Evolutionary conservation across 2,888 invertebrate genomes (phyloP).

Genomic region (Polydrusus tereticollis): DNA sequence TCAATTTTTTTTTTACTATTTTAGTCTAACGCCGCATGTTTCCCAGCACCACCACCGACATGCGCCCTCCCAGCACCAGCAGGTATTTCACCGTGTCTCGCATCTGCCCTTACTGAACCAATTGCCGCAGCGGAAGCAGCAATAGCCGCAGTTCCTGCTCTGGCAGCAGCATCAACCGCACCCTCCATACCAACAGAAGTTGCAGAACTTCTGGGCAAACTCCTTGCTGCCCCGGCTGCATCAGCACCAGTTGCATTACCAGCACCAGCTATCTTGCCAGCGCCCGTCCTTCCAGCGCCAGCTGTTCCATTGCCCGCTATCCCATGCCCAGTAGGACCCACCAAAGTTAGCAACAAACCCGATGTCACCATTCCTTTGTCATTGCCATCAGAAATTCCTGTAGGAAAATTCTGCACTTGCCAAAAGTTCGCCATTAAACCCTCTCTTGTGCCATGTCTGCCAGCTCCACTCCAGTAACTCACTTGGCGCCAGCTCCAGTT

Average conservation of each 20-base stretch:
- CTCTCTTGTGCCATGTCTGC: constrained; percentile 28
- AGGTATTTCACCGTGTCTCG: neutral
- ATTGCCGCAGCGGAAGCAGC: neutral
- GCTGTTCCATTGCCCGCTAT: constrained; percentile 1
- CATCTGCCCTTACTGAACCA: neutral
- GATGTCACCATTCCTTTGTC: constrained; percentile 32
- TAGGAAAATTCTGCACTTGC: constrained; percentile 42
- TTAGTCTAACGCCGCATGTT: neutral
- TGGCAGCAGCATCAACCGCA: neutral
- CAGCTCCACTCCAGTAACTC: neutral
- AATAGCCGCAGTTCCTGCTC: neutral
- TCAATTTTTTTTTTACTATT: neutral
- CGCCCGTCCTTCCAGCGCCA: neutral
- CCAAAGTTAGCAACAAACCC: constrained; percentile 23
- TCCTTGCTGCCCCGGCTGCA: constrained; percentile 17
- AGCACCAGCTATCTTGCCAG: neutral
- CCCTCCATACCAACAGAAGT: constrained; percentile 11
- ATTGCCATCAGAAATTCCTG: constrained; percentile 34
- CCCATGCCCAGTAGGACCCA: constrained; percentile 17
- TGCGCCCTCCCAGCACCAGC: neutral
- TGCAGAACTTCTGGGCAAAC: constrained; percentile 37
- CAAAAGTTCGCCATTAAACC: constrained; percentile 39
- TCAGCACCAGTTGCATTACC: constrained; percentile 13
- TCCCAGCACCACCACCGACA: neutral
- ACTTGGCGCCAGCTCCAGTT: constrained; percentile 7